Evolutionary conservation across 2,113 vertebrate species (phyloP), one percentile per base, ranked within the genome.

Genomic region (Otus sunia): DNA sequence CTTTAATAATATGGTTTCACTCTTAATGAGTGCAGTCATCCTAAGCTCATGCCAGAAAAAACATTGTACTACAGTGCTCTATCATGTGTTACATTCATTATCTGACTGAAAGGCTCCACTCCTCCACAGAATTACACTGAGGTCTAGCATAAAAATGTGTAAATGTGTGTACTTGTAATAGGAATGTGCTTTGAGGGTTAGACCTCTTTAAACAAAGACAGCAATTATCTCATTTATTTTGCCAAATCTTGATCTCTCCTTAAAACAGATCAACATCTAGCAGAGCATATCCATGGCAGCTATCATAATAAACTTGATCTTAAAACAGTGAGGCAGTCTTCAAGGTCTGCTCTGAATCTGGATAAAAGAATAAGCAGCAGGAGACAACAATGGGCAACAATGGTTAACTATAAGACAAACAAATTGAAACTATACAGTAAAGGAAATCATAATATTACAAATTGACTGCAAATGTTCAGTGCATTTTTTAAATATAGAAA

Each of bases 91-190:
- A 76, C 77, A 91, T 97, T 94, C 73, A 95, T 92, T 92, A 89
- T 94, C 73, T 92, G 83, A 58, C 77, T 83, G 60, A 71, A 91
- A 85, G 50, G 69, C 84, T 79, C 50, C 62, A 69, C 86, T 96
- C 77, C 94, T 91, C 91, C 84, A 67, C 45, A 69, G 84, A 92
- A 90, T 95, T 96, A 95, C 80, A 73, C 32, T 14, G 50, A 95
- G 86, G 50, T 68, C 17, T 7, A 94, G 74, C 58, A 82, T 69
- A 92, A 94, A 94, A 92, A 89, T 85, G 96, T 97, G 96, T 96
- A 95, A 97, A 97, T 96, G 74, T 95, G 92, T 94, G 69, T 97
- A 94, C 79, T 96, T 76, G 66, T 88, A 95, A 73, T 53, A 85
- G 62, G 45, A 96, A 97, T 95, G 89, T 91, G 43, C 91, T 96